These are phyloP conservation scores for Tadarida brasiliensis DNA, from an alignment of 2,797 vertebrate species.

Conservation along the genomic window DNA sequence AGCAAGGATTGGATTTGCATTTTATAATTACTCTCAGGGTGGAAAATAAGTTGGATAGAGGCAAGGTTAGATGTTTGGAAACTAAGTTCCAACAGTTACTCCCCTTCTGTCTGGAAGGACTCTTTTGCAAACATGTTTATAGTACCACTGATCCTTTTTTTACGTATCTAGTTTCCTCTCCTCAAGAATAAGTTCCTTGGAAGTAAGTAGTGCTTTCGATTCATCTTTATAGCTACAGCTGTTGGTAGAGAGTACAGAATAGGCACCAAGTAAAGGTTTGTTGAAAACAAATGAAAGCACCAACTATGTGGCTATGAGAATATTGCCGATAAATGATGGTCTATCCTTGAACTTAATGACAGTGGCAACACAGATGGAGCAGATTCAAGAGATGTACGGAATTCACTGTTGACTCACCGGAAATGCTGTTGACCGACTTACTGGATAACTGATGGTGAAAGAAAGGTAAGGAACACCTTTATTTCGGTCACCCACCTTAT, in stretches of 20 bases:
- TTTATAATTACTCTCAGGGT: neutral
- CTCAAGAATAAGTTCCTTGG: conserved; percentile 37
- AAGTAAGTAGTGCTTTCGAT: conserved; percentile 38
- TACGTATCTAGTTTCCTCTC: neutral
- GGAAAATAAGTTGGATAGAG: neutral
- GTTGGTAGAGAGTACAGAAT: neutral
- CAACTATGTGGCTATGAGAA: conserved; percentile 21
- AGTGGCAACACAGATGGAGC: neutral
- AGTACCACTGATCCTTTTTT: neutral
- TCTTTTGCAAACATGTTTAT: neutral
- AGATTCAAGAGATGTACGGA: conserved; percentile 3
- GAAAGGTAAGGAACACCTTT: neutral
- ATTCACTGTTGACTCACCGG: neutral
- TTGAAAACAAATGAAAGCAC: conserved; percentile 47
- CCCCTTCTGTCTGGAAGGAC: neutral
- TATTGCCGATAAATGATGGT: neutral
- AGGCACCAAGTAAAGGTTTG: neutral
- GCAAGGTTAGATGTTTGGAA: conserved; percentile 34
- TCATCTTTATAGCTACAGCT: conserved; percentile 23
- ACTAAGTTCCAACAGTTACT: conserved; percentile 53
- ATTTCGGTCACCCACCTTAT: neutral
- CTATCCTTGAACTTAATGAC: conserved; percentile 9
- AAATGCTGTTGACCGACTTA: conserved; percentile 26
- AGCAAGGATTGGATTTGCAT: neutral
- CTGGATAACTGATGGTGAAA: neutral